Evolutionary conservation across 1,140 invertebrate species (phyloP), one percentile per base, ranked within the genome.

Genomic region (Aphelinus certus): DNA sequence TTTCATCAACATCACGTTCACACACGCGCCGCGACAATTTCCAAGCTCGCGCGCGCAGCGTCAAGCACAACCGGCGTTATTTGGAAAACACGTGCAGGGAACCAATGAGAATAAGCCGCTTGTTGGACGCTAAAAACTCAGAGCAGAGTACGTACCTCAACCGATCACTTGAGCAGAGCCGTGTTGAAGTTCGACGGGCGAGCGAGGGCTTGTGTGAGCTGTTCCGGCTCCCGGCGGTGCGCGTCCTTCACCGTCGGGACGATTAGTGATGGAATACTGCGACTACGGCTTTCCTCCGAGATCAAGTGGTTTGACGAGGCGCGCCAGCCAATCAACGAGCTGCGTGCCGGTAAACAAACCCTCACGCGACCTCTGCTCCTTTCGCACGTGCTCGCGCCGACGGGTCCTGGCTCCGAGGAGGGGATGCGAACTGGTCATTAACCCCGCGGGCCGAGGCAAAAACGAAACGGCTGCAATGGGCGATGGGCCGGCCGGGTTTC

Each of bases 381-480:
- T 60, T 42, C 42, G 45, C 58, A 60, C 58, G 58, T 60, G 58
- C 45, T 60, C 58, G 42, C 26, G 26, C 10, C 57, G 57, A 5
- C 26, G 3, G 5, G n/a, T 5, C 43, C 57, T 5, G 26, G 26
- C 26, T 6, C 57, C 3, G 5, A 68, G n/a, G 58, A 49, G 58
- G 73, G 66, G 58, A 51, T n/a, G n/a, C 3, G 5, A 7, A 4
- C 66, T 75, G 73, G 73, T 75, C 73, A 75, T 75, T 75, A 67
- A 53, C 73, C 73, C 51, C 67, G 45, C 46, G 1, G 42, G 48
- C 55, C 46, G 53, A 58, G 26, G 26, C 26, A 26, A 26, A 26
- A 26, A 56, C 47, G 55, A 45, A 5, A 2, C 55, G 51, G 71
- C n/a, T 73, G 71, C 71, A 73, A 66, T 56, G 45, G 62, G 58